These are phyloP conservation scores for Limosa lapponica DNA, from an alignment of 2,797 vertebrate genomes.

Conservation along the genomic window DNA sequence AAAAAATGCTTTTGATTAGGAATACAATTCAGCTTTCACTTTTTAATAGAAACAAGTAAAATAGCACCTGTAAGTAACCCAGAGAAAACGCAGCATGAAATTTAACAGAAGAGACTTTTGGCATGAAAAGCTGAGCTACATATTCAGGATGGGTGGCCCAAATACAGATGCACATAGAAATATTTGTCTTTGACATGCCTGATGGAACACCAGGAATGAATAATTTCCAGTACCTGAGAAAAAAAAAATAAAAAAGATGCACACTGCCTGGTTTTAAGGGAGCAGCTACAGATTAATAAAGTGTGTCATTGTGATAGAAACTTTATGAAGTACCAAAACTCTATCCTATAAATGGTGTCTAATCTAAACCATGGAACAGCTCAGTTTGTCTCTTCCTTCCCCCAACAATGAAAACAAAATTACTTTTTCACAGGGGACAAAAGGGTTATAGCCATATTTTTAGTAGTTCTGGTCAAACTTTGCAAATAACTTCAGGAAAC, in stretches of 20 bases:
- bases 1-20: neutral
- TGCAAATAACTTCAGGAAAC: neutral
- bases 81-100: slow-evolving; percentile 48
- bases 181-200: slow-evolving; percentile 64
- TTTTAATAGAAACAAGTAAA: neutral
- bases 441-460: neutral
- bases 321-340: neutral
- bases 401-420: neutral
- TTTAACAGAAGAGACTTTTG: slow-evolving; percentile 8
- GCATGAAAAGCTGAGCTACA: slow-evolving; percentile 12
- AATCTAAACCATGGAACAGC: neutral
- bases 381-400: neutral
- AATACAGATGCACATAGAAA: slow-evolving; percentile 52
- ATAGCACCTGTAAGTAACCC: slow-evolving; percentile 3
- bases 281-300: neutral
- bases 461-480: neutral
- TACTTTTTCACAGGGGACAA: neutral
- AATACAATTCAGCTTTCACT: neutral
- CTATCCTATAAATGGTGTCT: neutral
- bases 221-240: slow-evolving; percentile 41
- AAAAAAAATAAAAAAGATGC: neutral
- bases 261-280: slow-evolving; percentile 11
- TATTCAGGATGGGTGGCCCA: slow-evolving; percentile 57
- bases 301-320: neutral
- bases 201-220: slow-evolving; percentile 52